A percentile compares a stretch with the other conserved stretches of the same genome.
phyloP scores from a whole-genome alignment of 2,888 invertebrate genomes.

The Phrixothrix hirtus region DNA sequence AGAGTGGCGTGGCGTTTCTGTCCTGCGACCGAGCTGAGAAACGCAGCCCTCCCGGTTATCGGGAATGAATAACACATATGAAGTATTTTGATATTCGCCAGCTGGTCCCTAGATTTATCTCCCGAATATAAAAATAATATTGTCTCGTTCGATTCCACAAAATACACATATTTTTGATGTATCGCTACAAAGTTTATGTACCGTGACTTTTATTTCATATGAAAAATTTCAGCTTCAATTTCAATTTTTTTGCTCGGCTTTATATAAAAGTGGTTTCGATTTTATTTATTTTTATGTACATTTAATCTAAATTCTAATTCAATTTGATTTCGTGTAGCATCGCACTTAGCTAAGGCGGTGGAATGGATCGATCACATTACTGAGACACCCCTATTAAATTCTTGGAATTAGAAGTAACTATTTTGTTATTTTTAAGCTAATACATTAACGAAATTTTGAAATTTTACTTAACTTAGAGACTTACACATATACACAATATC shows the following conservation, averaged over 20 bases:
- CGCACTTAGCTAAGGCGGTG: too few species aligned
- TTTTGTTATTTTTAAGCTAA: too few species aligned
- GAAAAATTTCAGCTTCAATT: slow-evolving; percentile 1
- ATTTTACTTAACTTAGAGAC: too few species aligned
- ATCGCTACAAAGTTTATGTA: slow-evolving; percentile 10
- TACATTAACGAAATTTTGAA: too few species aligned
- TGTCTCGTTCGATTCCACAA: slow-evolving; percentile 53
- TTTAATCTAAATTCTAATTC: too few species aligned
- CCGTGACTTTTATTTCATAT: slow-evolving; percentile 3
- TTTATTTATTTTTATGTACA: slow-evolving; percentile 4
- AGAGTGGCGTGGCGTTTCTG: slow-evolving; percentile 55
- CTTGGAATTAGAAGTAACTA: too few species aligned
- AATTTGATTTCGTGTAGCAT: too few species aligned
- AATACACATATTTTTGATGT: slow-evolving; percentile 36
- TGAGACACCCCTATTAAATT: too few species aligned
- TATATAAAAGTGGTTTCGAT: background rate
- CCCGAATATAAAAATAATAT: slow-evolving; percentile 57
- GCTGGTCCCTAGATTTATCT: slow-evolving; percentile 56
- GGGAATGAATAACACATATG: slow-evolving; percentile 55
- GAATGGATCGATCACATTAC: too few species aligned
- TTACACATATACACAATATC: too few species aligned
- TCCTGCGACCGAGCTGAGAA: slow-evolving; percentile 48
- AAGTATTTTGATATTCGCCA: slow-evolving; percentile 54
- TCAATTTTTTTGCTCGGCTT: background rate
- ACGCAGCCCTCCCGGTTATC: slow-evolving; percentile 46